Evolutionary conservation across 2,888 invertebrate species (phyloP).

Genomic region (Clistopyga incitator): DNA sequence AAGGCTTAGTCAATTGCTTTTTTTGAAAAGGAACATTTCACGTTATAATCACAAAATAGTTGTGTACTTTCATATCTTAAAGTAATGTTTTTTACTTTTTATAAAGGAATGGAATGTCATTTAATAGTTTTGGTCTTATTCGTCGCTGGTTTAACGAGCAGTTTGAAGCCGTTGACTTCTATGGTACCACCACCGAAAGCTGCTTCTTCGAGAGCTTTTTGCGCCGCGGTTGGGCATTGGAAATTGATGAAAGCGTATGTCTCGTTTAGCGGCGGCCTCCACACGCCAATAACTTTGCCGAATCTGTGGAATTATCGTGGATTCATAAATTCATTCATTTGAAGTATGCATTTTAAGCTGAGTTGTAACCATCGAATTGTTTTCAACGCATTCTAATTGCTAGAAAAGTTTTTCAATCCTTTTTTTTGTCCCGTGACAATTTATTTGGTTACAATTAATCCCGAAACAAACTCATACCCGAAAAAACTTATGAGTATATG

Average conservation of each 20-base stretch:
- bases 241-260: constrained; percentile 67
- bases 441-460: too few species aligned
- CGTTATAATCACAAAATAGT: background rate
- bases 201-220: constrained; percentile 59
- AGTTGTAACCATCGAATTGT: too few species aligned
- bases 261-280: background rate
- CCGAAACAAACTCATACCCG: too few species aligned
- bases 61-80: too few species aligned
- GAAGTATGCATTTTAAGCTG: background rate
- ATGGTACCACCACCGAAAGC: constrained; percentile 33
- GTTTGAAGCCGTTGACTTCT: constrained; percentile 42
- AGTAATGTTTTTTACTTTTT: background rate
- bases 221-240: constrained; percentile 20
- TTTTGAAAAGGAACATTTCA: background rate
- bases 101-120: constrained; percentile 9
- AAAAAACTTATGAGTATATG: too few species aligned
- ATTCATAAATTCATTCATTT: constrained; percentile 8
- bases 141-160: constrained; percentile 44
- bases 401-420: too few species aligned
- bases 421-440: too few species aligned
- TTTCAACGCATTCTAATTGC: too few species aligned
- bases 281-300: constrained; percentile 57
- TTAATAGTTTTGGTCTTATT: background rate
- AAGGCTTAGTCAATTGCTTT: background rate
- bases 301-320: constrained; percentile 52